Conservation (phyloP, 1,140 invertebrate species). For the Lerema accius region DNA sequence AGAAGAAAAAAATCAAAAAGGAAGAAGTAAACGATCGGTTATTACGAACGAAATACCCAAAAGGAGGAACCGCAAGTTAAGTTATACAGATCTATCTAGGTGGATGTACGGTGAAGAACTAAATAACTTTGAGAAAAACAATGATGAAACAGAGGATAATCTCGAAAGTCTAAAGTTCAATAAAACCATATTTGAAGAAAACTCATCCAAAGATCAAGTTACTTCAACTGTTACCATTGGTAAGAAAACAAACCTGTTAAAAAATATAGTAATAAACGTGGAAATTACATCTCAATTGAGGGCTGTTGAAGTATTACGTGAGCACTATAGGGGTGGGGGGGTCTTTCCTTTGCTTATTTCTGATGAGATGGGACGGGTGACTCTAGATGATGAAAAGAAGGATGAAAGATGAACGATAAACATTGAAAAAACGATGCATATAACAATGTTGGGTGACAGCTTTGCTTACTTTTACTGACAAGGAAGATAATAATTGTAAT, state of each 20-base stretch:
- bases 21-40: constrained; percentile 29
- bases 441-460: too few relatives aligned
- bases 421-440: too few relatives aligned
- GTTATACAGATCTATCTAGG: constrained; percentile 35
- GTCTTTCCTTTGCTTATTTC: too few relatives aligned
- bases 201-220: neutral
- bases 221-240: neutral
- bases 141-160: neutral
- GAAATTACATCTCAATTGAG: too few relatives aligned
- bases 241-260: neutral
- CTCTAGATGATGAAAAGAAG: too few relatives aligned
- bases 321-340: too few relatives aligned
- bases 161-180: neutral
- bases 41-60: neutral
- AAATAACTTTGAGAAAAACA: constrained; percentile 2
- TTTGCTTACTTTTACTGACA: too few relatives aligned
- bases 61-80: constrained; percentile 15
- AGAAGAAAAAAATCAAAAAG: constrained; percentile 8
- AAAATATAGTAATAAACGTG: too few relatives aligned
- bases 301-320: too few relatives aligned
- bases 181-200: neutral
- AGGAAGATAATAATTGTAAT: too few relatives aligned
- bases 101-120: constrained; percentile 37
- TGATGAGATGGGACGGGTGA: too few relatives aligned
- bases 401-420: too few relatives aligned